Percentiles rank a stretch among this genome's conserved stretches.
Evolutionary conservation across 2,888 invertebrate species (phyloP).

Genomic region (Drosophila paracracens): DNA sequence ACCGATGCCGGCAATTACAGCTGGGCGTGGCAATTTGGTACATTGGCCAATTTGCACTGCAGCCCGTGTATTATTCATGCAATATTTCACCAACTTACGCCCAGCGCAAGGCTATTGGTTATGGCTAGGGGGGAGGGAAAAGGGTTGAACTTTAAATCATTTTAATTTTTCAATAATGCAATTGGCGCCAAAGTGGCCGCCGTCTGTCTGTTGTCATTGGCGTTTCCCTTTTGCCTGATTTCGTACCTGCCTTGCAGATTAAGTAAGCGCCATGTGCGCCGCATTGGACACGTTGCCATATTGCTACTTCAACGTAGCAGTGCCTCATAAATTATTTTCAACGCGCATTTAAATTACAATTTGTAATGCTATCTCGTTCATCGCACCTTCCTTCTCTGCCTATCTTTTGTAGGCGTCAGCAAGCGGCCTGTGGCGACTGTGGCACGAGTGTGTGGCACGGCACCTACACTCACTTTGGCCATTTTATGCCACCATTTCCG

Average conservation of each 20-base stretch:
- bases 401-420: conserved; percentile 17
- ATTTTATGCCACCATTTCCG: conserved; percentile 56
- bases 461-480: conserved; percentile 48
- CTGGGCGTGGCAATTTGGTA: conserved; percentile 5
- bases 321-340: conserved; percentile 57
- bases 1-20: conserved; percentile 78
- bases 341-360: conserved; percentile 64
- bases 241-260: conserved; percentile 50
- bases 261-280: conserved; percentile 56
- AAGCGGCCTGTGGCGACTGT: conserved; percentile 32
- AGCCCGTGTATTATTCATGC: conserved; percentile 64
- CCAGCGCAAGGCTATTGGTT: not conserved
- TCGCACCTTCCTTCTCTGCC: not conserved
- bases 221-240: conserved; percentile 19
- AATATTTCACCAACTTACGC: conserved; percentile 58
- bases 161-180: conserved; percentile 78
- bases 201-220: not conserved
- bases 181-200: conserved; percentile 44
- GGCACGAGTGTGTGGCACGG: conserved; percentile 4
- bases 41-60: conserved; percentile 30
- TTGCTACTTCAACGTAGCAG: conserved; percentile 8
- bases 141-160: conserved; percentile 42
- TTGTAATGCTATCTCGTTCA: conserved; percentile 42
- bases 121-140: not conserved
- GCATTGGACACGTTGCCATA: conserved; percentile 37